A percentile compares a stretch with the other conserved stretches of the same genome.
These are phyloP conservation scores for Pecten maximus DNA, from an alignment of 2,888 invertebrate species.

Conservation along the genomic window DNA sequence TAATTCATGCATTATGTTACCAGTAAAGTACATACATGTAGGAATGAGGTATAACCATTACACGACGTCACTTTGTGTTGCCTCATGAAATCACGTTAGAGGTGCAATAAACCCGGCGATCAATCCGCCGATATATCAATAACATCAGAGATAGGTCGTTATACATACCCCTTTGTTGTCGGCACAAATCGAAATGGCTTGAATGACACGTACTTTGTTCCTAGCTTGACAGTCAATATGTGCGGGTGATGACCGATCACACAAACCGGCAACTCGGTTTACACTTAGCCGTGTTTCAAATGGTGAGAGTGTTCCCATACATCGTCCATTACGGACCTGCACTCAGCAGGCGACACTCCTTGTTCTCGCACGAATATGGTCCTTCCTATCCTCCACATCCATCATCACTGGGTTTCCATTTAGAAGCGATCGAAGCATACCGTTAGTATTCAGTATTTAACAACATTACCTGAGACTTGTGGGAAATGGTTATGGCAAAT, in stretches of 20 bases:
- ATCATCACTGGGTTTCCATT: background rate
- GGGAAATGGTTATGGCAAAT: conserved; percentile 20
- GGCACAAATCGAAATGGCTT: background rate
- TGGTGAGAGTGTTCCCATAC: background rate
- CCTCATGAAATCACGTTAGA: background rate
- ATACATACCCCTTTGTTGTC: background rate
- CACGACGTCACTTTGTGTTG: background rate
- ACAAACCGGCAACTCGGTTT: background rate
- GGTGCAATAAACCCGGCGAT: background rate
- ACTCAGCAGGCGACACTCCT: conserved; percentile 11
- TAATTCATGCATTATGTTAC: too few species aligned
- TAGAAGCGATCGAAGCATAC: background rate
- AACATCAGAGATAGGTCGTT: background rate
- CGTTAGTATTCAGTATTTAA: background rate
- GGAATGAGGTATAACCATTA: background rate
- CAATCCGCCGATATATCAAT: background rate
- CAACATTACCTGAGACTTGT: background rate
- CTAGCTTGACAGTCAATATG: background rate
- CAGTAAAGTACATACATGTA: too few species aligned
- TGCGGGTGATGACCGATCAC: background rate
- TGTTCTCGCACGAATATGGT: background rate
- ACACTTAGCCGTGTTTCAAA: background rate
- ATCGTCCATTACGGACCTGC: background rate
- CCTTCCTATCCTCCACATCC: background rate
- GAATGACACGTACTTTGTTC: background rate